Base-by-base conservation (phyloP, 2,113 vertebrate species). In the Gobius niger region DNA sequence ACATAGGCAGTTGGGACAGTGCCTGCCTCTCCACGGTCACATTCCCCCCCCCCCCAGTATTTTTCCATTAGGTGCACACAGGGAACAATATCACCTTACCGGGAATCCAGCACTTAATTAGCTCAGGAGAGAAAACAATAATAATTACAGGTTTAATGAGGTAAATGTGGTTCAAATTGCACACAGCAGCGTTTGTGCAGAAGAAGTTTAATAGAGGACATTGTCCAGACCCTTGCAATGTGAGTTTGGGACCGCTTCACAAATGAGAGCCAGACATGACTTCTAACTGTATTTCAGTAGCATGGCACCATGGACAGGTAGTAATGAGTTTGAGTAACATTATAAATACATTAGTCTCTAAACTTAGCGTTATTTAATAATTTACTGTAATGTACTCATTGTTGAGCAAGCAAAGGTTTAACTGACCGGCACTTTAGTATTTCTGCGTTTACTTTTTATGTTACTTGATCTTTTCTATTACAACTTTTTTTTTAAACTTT, bases 101-200 rank as follows among this genome's bases (percentile, higher is more conserved):
- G 78, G 68, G 83, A 80, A 85, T 80, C 82, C 82, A 73, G 78
- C 77, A 79, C 83, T 85, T 88, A 86, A 90, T 91, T 89, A 85
- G 80, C 73, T 70, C 34, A 44, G 63, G 74, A 70, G 64, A 89
- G 80, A 81, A 80, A 77, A 87, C 34, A 60, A 60, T 60, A 91
- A 89, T 78, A 88, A 90, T 85, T 87, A 74, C 41, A 83, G 77
- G 34, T 84, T 76, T 81, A 87, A 88, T 89, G 75, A 87, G 88
- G 79, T 57, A 81, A 83, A 88, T 87, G 71, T 72, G 82, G 86
- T 84, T 85, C 65, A 84, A 87, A 83, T 85, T 75, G 80, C 80
- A 82, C 78, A 73, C 68, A 80, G 77, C 70, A 60, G 72, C 53
- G 60, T 13, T 50, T 67, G 67, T 11, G 59, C 56, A 16, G 64